phyloP scores from a whole-genome alignment of 2,888 invertebrate genomes.

The Taphrorychus bicolor region DNA sequence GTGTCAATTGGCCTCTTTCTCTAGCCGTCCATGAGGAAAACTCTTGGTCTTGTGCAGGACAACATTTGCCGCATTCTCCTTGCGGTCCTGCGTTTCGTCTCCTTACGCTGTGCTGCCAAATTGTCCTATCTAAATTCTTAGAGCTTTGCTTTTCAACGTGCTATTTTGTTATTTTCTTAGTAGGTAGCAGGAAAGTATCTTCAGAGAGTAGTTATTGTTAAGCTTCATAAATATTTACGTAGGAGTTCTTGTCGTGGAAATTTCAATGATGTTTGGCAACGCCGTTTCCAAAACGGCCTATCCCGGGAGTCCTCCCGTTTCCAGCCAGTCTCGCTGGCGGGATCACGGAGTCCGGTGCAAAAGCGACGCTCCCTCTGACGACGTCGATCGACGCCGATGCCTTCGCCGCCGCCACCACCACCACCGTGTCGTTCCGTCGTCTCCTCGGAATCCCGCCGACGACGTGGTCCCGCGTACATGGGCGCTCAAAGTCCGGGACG shows the following conservation, averaged over 20 bases:
- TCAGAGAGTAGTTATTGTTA: too few relatives aligned
- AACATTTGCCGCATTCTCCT: not conserved
- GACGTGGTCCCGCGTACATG: slow-evolving; percentile 15
- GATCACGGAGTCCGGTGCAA: slow-evolving; percentile 14
- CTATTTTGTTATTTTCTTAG: too few relatives aligned
- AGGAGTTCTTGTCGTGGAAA: too few relatives aligned
- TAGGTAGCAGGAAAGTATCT: too few relatives aligned
- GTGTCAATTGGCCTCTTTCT: not conserved
- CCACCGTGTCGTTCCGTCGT: slow-evolving; percentile 21
- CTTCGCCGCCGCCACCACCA: slow-evolving; percentile 10
- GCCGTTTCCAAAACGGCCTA: not conserved
- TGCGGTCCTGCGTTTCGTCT: not conserved
- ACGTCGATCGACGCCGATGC: slow-evolving; percentile 6
- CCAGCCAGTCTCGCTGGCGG: slow-evolving; percentile 32
- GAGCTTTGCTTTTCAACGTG: too few relatives aligned
- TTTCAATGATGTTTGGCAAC: slow-evolving; percentile 6
- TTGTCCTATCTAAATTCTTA: not conserved
- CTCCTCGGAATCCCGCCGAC: slow-evolving; percentile 12
- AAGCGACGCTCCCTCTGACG: slow-evolving; percentile 15
- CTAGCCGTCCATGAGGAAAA: not conserved
- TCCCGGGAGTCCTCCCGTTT: slow-evolving; percentile 19
- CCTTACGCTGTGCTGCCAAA: not conserved
- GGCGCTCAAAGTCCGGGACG: slow-evolving; percentile 27
- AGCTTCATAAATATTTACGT: too few relatives aligned
- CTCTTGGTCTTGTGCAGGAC: not conserved